Evolutionary conservation across 2,888 invertebrate species (phyloP).

Genomic region (Drosophila tripunctata): DNA sequence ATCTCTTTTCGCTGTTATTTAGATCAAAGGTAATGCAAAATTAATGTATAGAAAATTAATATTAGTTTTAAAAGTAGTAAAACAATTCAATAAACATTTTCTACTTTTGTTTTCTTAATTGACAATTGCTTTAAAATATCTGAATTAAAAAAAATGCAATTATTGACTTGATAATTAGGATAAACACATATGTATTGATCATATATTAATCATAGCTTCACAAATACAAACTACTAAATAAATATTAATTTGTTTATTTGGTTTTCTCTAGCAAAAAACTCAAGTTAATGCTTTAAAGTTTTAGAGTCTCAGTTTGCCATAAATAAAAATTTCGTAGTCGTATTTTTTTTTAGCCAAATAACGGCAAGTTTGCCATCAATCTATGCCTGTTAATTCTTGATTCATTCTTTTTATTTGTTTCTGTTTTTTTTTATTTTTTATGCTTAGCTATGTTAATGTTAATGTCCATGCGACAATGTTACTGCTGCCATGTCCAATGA

Average conservation of each 20-base stretch:
- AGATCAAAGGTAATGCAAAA: too few species aligned
- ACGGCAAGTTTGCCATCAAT: constrained; percentile 43
- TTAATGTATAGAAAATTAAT: too few species aligned
- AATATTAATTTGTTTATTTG: neutral
- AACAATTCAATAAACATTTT: too few species aligned
- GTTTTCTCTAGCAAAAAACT: constrained; percentile 3
- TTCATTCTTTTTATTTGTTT: neutral
- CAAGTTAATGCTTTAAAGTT: constrained; percentile 6
- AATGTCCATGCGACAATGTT: constrained; percentile 66
- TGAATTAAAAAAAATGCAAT: too few species aligned
- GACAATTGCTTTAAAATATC: too few species aligned
- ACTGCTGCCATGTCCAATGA: constrained; percentile 58
- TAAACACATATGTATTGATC: neutral
- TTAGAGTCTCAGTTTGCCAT: constrained; percentile 1
- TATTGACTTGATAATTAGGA: neutral
- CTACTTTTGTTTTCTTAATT: too few species aligned
- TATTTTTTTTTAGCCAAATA: constrained; percentile 21
- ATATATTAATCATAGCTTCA: neutral
- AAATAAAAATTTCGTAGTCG: constrained; percentile 3
- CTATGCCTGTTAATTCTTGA: constrained; percentile 27
- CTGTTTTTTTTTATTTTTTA: constrained; percentile 12
- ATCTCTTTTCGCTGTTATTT: too few species aligned
- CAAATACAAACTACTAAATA: too few species aligned
- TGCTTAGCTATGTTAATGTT: constrained; percentile 67
- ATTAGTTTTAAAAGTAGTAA: too few species aligned